Evolutionary conservation across 2,113 vertebrate species (phyloP).

Genomic region (Setophaga coronata): DNA sequence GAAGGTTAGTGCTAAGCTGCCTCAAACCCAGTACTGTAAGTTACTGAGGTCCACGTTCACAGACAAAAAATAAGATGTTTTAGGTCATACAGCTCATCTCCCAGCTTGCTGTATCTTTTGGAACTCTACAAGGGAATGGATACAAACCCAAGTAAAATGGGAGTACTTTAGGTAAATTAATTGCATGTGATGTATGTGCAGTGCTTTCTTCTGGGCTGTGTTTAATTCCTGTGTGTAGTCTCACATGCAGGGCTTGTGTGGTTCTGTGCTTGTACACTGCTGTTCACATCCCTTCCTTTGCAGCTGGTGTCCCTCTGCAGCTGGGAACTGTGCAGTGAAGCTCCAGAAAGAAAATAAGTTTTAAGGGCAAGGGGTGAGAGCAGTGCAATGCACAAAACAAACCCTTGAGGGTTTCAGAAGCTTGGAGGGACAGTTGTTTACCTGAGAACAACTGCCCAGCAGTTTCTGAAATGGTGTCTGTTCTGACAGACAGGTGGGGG

Average conservation of each 20-base stretch:
- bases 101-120: not conserved
- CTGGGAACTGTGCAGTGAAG: not conserved
- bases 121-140: not conserved
- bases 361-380: not conserved
- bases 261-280: not conserved
- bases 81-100: not conserved
- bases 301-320: not conserved
- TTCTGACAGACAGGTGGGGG: not conserved
- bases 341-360: not conserved
- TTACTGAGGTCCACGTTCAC: not conserved
- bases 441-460: not conserved
- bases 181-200: fast-evolving
- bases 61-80: not conserved
- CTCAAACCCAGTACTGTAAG: not conserved
- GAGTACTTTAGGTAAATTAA: not conserved
- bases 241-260: not conserved
- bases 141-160: not conserved
- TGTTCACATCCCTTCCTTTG: not conserved
- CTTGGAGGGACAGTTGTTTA: not conserved
- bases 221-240: not conserved
- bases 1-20: constrained; percentile 21
- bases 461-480: not conserved
- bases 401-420: not conserved
- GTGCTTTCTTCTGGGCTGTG: not conserved
- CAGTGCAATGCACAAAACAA: not conserved